Conservation (phyloP, 2,113 vertebrate genomes). For the Hemibagrus wyckioides region DNA sequence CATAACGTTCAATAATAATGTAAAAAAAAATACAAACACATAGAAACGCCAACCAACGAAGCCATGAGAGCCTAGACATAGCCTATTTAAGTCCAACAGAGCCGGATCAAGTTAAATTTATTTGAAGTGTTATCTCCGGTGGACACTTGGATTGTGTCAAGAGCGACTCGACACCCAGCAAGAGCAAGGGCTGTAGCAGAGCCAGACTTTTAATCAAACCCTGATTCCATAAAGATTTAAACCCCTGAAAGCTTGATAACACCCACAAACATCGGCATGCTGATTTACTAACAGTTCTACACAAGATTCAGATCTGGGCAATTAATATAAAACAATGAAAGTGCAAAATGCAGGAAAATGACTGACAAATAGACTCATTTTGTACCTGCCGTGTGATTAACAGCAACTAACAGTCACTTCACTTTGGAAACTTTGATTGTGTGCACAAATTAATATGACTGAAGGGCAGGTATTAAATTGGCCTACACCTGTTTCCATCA, state of each 20-base stretch:
- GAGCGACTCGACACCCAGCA: background rate
- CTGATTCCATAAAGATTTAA: background rate
- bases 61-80: too few relatives aligned
- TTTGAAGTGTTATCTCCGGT: background rate
- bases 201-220: background rate
- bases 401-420: background rate
- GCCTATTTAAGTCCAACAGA: background rate
- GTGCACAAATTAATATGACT: background rate
- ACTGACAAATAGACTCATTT: background rate
- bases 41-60: too few relatives aligned
- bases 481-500: slow-evolving; percentile 1
- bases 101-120: background rate
- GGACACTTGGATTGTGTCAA: background rate
- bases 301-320: background rate
- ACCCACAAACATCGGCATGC: background rate
- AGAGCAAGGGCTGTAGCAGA: background rate
- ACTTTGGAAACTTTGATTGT: background rate
- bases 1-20: too few relatives aligned
- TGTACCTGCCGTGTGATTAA: background rate
- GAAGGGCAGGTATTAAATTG: background rate
- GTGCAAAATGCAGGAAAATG: background rate
- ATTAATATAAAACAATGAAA: background rate
- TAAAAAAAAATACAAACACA: too few relatives aligned
- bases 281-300: background rate
- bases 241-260: background rate